Conservation (phyloP, 2,113 vertebrate genomes). For the Planiliza haematocheilus region DNA sequence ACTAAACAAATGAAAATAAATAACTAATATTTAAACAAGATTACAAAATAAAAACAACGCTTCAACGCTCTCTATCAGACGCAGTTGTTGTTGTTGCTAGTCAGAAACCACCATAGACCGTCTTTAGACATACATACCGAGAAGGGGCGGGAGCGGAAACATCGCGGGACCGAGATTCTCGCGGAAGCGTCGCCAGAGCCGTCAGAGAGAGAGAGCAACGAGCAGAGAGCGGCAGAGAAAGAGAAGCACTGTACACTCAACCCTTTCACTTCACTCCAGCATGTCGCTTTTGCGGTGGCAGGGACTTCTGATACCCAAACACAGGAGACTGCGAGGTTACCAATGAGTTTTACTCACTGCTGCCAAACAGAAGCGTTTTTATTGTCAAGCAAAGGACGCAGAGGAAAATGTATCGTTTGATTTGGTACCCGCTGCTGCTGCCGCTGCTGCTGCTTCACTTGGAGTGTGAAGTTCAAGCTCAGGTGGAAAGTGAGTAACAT, state of each 20-base stretch:
- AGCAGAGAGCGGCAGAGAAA: not conserved
- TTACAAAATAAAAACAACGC: too few relatives aligned
- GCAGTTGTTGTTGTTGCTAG: too few relatives aligned
- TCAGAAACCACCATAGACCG: too few relatives aligned
- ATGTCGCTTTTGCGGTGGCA: slow-evolving; percentile 41
- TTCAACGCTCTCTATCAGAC: too few relatives aligned
- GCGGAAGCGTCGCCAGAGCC: not conserved
- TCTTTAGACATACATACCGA: too few relatives aligned
- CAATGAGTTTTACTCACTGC: not conserved
- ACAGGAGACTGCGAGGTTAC: not conserved
- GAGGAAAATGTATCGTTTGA: slow-evolving; percentile 55
- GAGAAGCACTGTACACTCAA: not conserved
- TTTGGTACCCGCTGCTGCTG: slow-evolving; percentile 10
- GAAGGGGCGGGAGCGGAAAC: not conserved
- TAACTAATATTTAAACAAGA: too few relatives aligned
- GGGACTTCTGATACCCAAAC: not conserved
- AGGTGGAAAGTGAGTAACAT: slow-evolving; percentile 74
- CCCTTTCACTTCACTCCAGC: not conserved
- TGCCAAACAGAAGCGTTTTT: not conserved
- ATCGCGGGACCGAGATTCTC: slow-evolving; percentile 63
- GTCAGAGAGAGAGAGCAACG: too few relatives aligned
- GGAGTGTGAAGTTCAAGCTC: slow-evolving; percentile 47
- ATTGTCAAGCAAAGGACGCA: not conserved
- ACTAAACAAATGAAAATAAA: too few relatives aligned
- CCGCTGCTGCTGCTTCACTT: slow-evolving; percentile 20